phyloP scores from a whole-genome alignment of 1,140 invertebrate genomes.

The Diachasma alloeum region DNA sequence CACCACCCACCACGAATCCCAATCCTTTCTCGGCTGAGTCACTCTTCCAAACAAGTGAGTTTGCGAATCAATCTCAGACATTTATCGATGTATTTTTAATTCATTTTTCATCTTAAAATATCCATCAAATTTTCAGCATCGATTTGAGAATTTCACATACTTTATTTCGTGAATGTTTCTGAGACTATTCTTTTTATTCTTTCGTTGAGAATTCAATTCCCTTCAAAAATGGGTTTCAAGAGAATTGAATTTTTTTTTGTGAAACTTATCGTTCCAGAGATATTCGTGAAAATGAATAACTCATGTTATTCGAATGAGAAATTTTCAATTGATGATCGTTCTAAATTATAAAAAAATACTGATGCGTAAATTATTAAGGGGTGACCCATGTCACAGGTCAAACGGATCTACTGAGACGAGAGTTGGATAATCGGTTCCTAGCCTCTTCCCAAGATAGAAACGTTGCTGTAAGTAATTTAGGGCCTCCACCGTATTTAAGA shows the following conservation, averaged over 20 bases:
- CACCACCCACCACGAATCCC: constrained; percentile 70
- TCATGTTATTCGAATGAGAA: not conserved
- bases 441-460: constrained; percentile 77
- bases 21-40: constrained; percentile 88
- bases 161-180: not conserved
- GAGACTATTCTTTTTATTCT: not conserved
- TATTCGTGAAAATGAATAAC: not conserved
- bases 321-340: not conserved
- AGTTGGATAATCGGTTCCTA: constrained; percentile 90
- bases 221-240: not conserved
- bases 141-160: not conserved
- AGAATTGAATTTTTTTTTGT: too few species aligned
- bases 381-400: constrained; percentile 70
- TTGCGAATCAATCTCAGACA: not conserved
- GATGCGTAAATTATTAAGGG: constrained; percentile 50
- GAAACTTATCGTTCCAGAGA: not conserved
- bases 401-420: constrained; percentile 87
- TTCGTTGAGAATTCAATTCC: not conserved
- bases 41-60: constrained; percentile 84
- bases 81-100: too few species aligned
- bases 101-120: too few species aligned
- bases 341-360: constrained; percentile 23
- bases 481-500: constrained; percentile 73
- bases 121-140: too few species aligned
- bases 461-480: constrained; percentile 59